A percentile compares a stretch with the other conserved stretches of the same genome.
phyloP scores from a whole-genome alignment of 2,888 invertebrate species.

The Oligia strigilis region DNA sequence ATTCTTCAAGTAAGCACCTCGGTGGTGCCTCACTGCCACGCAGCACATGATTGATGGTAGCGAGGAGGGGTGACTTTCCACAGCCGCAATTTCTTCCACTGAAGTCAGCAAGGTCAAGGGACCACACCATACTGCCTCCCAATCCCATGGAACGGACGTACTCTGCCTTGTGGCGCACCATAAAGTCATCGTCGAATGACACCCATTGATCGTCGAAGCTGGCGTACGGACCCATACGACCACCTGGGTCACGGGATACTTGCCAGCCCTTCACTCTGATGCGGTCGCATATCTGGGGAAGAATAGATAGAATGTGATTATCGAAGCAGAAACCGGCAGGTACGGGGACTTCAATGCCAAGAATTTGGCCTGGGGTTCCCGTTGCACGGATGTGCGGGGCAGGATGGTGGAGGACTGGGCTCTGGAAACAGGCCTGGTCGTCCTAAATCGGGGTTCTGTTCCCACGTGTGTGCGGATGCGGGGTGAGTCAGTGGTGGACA shows the following conservation, averaged over 20 bases:
- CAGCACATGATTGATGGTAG: conserved; percentile 95
- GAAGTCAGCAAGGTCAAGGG: conserved; percentile 96
- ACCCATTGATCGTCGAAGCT: conserved; percentile 97
- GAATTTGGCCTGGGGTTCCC: no score
- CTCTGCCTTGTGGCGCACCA: conserved; percentile 95
- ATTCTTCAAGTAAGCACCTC: conserved; percentile 81
- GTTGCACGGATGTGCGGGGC: no score
- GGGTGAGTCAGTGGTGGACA: no score
- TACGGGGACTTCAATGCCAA: no score
- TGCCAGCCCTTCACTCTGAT: conserved; percentile 94
- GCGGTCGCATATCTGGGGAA: conserved; percentile 94
- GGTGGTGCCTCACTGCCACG: conserved; percentile 93
- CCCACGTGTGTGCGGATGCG: no score
- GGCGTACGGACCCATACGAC: conserved; percentile 97
- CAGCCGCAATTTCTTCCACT: conserved; percentile 94
- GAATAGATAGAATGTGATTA: background rate
- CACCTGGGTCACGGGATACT: conserved; percentile 94
- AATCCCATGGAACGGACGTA: conserved; percentile 95
- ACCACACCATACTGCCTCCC: conserved; percentile 97
- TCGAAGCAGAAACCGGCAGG: background rate
- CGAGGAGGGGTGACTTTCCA: conserved; percentile 94
- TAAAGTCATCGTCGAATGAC: conserved; percentile 96
- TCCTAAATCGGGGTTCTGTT: no score
- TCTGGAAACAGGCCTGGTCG: no score
- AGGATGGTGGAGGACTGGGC: no score